phyloP scores from a whole-genome alignment of 2,888 invertebrate species.

The Machimus rusticus region DNA sequence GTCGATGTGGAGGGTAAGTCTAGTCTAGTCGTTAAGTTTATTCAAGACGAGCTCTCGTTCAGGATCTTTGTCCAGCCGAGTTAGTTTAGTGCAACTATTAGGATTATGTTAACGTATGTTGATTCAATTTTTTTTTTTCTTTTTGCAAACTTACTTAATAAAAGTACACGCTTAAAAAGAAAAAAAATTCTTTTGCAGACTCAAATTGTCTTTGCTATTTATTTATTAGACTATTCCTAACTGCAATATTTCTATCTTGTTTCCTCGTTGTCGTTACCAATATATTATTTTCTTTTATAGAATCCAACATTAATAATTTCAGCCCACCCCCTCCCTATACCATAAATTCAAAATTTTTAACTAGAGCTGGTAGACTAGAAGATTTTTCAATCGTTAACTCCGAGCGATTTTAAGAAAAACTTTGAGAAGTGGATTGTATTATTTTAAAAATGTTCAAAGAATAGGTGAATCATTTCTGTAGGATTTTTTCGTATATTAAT shows the following conservation, averaged over 20 bases:
- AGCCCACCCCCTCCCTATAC: too few relatives aligned
- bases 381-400: too few relatives aligned
- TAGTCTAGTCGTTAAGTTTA: constrained; percentile 40
- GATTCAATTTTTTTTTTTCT: not conserved
- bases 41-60: constrained; percentile 45
- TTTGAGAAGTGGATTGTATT: too few relatives aligned
- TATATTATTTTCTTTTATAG: too few relatives aligned
- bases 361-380: too few relatives aligned
- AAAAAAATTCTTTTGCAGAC: not conserved
- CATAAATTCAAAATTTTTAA: too few relatives aligned
- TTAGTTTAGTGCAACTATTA: not conserved
- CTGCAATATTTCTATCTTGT: not conserved
- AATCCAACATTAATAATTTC: too few relatives aligned
- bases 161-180: not conserved
- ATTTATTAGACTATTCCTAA: not conserved
- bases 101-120: not conserved
- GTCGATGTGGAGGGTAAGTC: constrained; percentile 22
- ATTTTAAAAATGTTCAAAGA: too few relatives aligned
- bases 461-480: too few relatives aligned
- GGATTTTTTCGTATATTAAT: too few relatives aligned
- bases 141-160: not conserved
- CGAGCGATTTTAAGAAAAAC: too few relatives aligned
- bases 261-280: too few relatives aligned
- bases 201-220: not conserved
- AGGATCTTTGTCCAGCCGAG: constrained; percentile 30